Conservation (phyloP, 2,113 vertebrate genomes). For the Ictalurus furcatus region DNA sequence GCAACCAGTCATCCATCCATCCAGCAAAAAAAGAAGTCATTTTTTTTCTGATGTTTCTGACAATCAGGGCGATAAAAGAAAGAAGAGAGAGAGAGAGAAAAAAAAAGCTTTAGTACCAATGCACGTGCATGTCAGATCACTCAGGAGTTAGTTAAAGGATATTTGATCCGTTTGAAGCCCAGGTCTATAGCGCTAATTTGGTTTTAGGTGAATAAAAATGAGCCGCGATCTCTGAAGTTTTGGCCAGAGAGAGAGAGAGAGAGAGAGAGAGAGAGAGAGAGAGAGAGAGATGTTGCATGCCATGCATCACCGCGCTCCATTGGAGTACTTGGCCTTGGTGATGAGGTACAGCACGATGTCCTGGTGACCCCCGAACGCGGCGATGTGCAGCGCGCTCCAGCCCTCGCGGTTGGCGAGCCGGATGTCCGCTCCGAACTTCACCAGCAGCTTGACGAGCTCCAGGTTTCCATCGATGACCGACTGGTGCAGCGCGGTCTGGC, state of each 20-base stretch:
- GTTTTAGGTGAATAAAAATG: slow-evolving; percentile 62
- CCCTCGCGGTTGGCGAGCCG: slow-evolving; percentile 96
- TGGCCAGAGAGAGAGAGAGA: not conserved
- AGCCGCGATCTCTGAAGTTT: slow-evolving; percentile 63
- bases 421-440: slow-evolving; percentile 96
- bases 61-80: not conserved
- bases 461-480: slow-evolving; percentile 97
- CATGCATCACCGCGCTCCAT: slow-evolving; percentile 85
- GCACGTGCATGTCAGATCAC: slow-evolving; percentile 53
- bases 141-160: not conserved
- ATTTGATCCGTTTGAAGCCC: slow-evolving; percentile 27
- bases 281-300: slow-evolving; percentile 14
- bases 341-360: slow-evolving; percentile 99
- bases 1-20: slow-evolving; percentile 57
- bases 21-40: not conserved
- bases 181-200: slow-evolving; percentile 57
- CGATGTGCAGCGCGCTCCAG: slow-evolving; percentile 98
- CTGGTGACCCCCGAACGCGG: slow-evolving; percentile 97
- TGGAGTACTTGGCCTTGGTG: slow-evolving; percentile 98
- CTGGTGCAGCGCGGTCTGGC: slow-evolving; percentile 96
- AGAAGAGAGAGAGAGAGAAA: slow-evolving; percentile 20
- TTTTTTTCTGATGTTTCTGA: slow-evolving; percentile 60
- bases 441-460: slow-evolving; percentile 96
- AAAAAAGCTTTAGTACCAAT: slow-evolving; percentile 81
- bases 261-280: not conserved